phyloP scores from a whole-genome alignment of 2,888 invertebrate genomes.

The Drosophila meridiana region DNA sequence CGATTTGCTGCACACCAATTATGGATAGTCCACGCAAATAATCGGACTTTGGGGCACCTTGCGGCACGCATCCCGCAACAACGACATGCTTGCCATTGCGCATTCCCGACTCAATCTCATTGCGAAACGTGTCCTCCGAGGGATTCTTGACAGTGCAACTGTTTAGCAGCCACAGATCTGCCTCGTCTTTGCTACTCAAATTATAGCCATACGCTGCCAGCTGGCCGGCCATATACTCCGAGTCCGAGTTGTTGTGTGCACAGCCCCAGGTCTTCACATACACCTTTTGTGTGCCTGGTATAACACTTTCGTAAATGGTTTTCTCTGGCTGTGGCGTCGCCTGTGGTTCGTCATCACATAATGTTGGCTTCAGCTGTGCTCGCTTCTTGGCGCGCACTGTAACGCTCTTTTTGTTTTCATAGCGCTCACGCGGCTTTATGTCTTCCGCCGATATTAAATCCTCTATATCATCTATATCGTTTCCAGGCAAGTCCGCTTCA shows the following conservation, averaged over 20 bases:
- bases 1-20: constrained; percentile 99
- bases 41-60: constrained; percentile 92
- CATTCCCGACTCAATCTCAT: constrained; percentile 92
- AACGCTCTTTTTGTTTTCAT: constrained; percentile 89
- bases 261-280: constrained; percentile 99
- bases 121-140: constrained; percentile 96
- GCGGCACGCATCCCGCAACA: constrained; percentile 99
- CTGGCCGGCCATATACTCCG: constrained; percentile 99
- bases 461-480: constrained; percentile 91
- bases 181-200: constrained; percentile 91
- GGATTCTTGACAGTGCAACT: constrained; percentile 99
- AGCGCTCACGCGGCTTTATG: constrained; percentile 91
- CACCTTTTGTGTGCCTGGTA: constrained; percentile 91
- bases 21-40: constrained; percentile 90
- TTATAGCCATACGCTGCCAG: constrained; percentile 94
- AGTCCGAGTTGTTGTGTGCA: constrained; percentile 98
- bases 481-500: constrained; percentile 60
- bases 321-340: constrained; percentile 27
- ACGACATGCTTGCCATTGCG: constrained; percentile 93
- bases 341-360: constrained; percentile 9
- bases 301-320: constrained; percentile 87
- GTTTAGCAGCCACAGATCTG: constrained; percentile 97
- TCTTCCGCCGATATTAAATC: constrained; percentile 93
- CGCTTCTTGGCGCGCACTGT: constrained; percentile 88
- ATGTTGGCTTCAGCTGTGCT: constrained; percentile 43